phyloP scores from a whole-genome alignment of 2,797 vertebrate genomes.

The Dendrocincla fuliginosa region DNA sequence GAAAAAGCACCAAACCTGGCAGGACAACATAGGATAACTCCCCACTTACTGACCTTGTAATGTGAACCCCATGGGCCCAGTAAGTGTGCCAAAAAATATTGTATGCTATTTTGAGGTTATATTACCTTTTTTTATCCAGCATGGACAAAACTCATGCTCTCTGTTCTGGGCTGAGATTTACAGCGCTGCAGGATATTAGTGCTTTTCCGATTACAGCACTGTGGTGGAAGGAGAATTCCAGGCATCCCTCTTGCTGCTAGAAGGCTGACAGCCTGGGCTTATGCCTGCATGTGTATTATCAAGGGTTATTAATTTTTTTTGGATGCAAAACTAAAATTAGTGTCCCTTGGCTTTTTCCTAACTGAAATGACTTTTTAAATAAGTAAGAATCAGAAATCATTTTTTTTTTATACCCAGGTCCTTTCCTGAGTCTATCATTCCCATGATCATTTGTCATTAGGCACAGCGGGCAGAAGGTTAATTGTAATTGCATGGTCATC shows the following conservation, averaged over 20 bases:
- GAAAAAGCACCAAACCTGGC: not conserved
- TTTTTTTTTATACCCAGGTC: not conserved
- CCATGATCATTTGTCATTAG: slow-evolving; percentile 69
- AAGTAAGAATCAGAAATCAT: slow-evolving; percentile 21
- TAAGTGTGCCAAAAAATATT: not conserved
- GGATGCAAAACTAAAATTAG: slow-evolving; percentile 18
- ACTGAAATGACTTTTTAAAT: slow-evolving; percentile 46
- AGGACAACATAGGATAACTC: not conserved
- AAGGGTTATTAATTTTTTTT: slow-evolving; percentile 26
- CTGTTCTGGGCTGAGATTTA: not conserved
- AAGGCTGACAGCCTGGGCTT: not conserved
- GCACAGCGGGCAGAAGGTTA: slow-evolving; percentile 71
- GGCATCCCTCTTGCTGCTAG: not conserved
- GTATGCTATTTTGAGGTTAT: not conserved
- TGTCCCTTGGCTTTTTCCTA: slow-evolving; percentile 4
- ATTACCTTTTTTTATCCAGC: not conserved
- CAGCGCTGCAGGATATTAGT: not conserved
- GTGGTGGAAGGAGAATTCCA: not conserved
- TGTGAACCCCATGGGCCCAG: not conserved
- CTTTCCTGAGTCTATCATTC: slow-evolving; percentile 47
- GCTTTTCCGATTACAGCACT: not conserved
- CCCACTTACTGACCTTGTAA: not conserved
- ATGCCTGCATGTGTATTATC: not conserved
- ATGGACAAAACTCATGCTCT: not conserved
- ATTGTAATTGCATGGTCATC: slow-evolving; percentile 79